These are phyloP conservation scores for Pristionchus maxplancki DNA, from an alignment of 2,888 invertebrate species.

Conservation along the genomic window DNA sequence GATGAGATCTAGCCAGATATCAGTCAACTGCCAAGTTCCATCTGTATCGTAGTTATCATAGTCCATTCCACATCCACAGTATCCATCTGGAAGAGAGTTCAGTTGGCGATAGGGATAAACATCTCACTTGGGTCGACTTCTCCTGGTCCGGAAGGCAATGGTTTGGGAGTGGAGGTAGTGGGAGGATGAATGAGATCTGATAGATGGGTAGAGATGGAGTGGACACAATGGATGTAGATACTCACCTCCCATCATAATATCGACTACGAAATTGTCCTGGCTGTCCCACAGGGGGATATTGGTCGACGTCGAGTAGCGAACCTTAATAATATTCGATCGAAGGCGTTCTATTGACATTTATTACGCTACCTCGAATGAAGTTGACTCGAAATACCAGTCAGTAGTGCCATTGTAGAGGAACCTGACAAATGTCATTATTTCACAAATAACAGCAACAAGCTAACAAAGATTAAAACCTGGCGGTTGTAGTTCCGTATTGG, in stretches of 20 bases:
- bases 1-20: constrained; percentile 13
- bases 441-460: too few species aligned
- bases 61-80: constrained; percentile 29
- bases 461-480: too few species aligned
- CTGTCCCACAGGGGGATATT: not conserved
- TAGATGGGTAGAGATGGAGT: not conserved
- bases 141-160: not conserved
- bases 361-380: not conserved
- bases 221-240: not conserved
- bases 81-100: not conserved
- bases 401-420: not conserved
- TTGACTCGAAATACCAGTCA: not conserved
- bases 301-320: not conserved
- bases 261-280: not conserved
- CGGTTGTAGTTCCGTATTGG: not conserved
- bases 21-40: not conserved
- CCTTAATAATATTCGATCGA: not conserved
- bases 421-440: not conserved
- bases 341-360: not conserved
- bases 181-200: not conserved
- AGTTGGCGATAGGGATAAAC: not conserved
- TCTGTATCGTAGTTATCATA: not conserved
- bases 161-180: not conserved
- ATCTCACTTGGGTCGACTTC: not conserved
- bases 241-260: not conserved